phyloP scores from a whole-genome alignment of 2,888 invertebrate genomes.

The Spodoptera littoralis region DNA sequence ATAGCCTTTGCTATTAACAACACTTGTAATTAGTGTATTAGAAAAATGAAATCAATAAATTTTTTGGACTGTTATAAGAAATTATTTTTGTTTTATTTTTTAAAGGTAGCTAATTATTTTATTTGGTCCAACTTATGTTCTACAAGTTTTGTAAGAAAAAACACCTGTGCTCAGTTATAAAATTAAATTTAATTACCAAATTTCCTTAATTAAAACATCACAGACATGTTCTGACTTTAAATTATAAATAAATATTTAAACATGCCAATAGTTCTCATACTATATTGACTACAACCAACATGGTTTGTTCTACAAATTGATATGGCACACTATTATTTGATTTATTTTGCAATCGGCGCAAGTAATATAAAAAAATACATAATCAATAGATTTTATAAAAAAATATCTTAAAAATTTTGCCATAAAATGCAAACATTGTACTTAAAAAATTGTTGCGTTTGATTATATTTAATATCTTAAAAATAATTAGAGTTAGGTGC shows the following conservation, averaged over 20 bases:
- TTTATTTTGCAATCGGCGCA: constrained; percentile 10
- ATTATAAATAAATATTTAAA: constrained; percentile 68
- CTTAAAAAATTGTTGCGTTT: no score
- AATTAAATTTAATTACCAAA: constrained; percentile 57
- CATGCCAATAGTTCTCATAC: constrained; percentile 58
- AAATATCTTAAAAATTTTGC: no score
- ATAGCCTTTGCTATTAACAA: constrained; percentile 23
- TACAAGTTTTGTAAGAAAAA: neutral
- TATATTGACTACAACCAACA: constrained; percentile 28
- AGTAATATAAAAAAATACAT: neutral
- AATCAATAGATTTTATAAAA: neutral
- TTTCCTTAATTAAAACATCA: constrained; percentile 77
- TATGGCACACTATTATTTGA: constrained; percentile 53
- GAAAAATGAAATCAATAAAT: constrained; percentile 45
- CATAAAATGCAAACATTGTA: no score
- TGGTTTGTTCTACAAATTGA: constrained; percentile 22
- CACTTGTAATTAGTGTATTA: constrained; percentile 34
- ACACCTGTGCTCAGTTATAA: constrained; percentile 20
- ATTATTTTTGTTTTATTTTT: constrained; percentile 16
- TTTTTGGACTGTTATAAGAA: constrained; percentile 53
- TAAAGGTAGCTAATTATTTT: no score
- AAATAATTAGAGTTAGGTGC: no score
- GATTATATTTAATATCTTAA: no score
- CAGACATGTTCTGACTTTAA: constrained; percentile 74
- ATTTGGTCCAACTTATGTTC: neutral